These are phyloP conservation scores for Drosophila punjabiensis DNA, from an alignment of 1,140 invertebrate species.

Conservation along the genomic window DNA sequence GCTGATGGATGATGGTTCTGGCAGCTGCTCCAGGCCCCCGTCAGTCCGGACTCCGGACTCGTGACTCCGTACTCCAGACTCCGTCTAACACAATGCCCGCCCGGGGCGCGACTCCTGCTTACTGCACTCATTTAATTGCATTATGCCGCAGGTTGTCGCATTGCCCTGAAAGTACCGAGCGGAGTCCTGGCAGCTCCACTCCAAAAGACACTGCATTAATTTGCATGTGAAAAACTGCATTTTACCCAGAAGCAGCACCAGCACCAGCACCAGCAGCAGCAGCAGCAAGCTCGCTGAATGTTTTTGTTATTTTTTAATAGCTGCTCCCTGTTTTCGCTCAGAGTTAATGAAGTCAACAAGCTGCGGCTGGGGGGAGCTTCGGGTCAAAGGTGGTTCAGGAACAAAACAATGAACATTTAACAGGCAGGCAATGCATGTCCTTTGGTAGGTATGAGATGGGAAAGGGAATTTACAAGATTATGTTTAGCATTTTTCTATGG, in stretches of 20 bases:
- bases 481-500: background rate
- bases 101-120: conserved; percentile 28
- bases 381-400: conserved; percentile 15
- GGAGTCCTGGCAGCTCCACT: conserved; percentile 40
- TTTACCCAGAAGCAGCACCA: conserved; percentile 5
- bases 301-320: conserved; percentile 39
- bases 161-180: conserved; percentile 47
- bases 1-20: conserved; percentile 62
- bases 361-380: conserved; percentile 55
- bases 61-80: conserved; percentile 6
- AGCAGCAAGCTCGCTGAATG: conserved; percentile 16
- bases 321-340: conserved; percentile 39
- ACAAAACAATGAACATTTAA: conserved; percentile 17
- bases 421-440: background rate
- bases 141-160: conserved; percentile 81
- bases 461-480: background rate
- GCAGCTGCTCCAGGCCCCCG: conserved; percentile 5
- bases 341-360: conserved; percentile 81
- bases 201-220: conserved; percentile 72
- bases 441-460: background rate
- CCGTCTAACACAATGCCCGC: conserved; percentile 36
- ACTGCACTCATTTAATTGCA: conserved; percentile 81
- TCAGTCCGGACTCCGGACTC: conserved; percentile 5
- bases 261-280: background rate
- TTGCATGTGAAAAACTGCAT: conserved; percentile 72